These are phyloP conservation scores for Onychorhynchus coronatus DNA, from an alignment of 2,113 vertebrate species.

Conservation along the genomic window DNA sequence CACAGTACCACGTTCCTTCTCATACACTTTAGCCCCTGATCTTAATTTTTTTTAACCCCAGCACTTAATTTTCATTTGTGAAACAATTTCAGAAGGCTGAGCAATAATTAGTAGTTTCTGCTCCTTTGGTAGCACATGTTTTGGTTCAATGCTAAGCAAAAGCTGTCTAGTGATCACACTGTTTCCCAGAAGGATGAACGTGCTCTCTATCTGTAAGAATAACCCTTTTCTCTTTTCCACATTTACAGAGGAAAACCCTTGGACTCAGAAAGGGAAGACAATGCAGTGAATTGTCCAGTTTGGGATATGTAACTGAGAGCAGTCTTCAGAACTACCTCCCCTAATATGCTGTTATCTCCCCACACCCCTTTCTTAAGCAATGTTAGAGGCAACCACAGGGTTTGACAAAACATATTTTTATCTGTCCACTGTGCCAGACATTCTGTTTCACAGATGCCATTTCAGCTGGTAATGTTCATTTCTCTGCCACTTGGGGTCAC, in stretches of 20 bases:
- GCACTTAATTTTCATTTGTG: not conserved
- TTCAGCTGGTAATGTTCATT: not conserved
- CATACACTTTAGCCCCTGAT: not conserved
- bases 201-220: not conserved
- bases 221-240: not conserved
- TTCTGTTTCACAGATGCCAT: not conserved
- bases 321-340: not conserved
- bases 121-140: not conserved
- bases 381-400: not conserved
- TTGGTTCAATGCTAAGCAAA: not conserved
- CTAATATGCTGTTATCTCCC: not conserved
- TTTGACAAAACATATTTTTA: not conserved
- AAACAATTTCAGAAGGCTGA: not conserved
- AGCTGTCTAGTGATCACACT: accelerated
- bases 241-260: not conserved
- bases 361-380: not conserved
- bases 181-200: not conserved
- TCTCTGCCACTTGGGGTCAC: not conserved
- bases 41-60: too few relatives aligned
- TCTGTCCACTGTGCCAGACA: not conserved
- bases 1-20: not conserved
- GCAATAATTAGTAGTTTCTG: not conserved
- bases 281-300: not conserved
- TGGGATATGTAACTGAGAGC: not conserved
- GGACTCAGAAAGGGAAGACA: not conserved